These are phyloP conservation scores for Vimba vimba DNA, from an alignment of 2,113 vertebrate species.

Conservation along the genomic window DNA sequence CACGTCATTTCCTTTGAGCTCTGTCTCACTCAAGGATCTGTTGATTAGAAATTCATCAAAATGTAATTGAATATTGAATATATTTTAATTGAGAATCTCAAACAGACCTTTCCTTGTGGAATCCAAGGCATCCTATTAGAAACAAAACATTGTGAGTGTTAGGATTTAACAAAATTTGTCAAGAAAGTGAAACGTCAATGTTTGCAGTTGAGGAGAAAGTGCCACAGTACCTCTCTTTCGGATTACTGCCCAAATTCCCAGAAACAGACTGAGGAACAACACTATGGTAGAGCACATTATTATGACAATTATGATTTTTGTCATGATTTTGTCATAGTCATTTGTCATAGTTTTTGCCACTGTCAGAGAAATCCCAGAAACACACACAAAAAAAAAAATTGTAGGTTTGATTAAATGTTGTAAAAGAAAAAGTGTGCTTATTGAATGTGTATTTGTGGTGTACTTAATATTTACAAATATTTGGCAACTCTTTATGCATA, in stretches of 20 bases:
- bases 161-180: neutral
- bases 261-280: neutral
- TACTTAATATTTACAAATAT: too few species aligned
- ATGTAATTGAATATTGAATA: neutral
- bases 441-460: neutral
- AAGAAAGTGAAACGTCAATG: neutral
- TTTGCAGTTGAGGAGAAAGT: neutral
- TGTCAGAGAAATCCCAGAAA: conserved; percentile 4
- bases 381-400: neutral
- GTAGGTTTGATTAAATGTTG: neutral
- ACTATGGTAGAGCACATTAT: neutral
- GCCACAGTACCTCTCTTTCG: conserved; percentile 21
- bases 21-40: neutral
- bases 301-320: neutral
- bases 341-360: neutral
- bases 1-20: neutral
- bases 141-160: neutral
- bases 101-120: conserved; percentile 45
- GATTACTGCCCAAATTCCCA: conserved; percentile 18
- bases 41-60: neutral
- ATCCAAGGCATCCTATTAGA: conserved; percentile 2
- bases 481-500: too few species aligned
- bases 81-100: neutral
- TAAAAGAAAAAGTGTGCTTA: neutral
- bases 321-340: neutral